Percentiles rank a stretch among this genome's conserved stretches.
phyloP scores from a whole-genome alignment of 2,797 vertebrate genomes.

The Sebastes kiyomatsui region DNA sequence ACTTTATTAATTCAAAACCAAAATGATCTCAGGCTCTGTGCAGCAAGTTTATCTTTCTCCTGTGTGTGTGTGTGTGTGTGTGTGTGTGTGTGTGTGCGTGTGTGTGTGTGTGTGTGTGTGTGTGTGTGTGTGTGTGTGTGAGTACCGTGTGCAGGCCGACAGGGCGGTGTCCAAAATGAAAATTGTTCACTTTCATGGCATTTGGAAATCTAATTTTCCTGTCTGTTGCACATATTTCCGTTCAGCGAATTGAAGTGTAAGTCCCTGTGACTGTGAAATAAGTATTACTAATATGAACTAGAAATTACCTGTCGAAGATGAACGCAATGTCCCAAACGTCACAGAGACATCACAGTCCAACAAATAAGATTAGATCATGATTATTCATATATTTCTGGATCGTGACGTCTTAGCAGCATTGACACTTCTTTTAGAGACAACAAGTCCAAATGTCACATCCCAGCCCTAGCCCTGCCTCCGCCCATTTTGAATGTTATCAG shows the following conservation, averaged over 20 bases:
- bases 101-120: not conserved
- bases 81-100: not conserved
- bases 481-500: no score
- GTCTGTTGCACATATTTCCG: not conserved
- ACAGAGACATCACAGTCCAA: no score
- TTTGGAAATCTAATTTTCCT: not conserved
- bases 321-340: no score
- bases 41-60: not conserved
- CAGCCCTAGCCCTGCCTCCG: no score
- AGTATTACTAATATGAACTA: not conserved
- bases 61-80: not conserved
- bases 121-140: not conserved
- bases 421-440: no score
- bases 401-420: no score
- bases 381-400: no score
- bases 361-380: not conserved
- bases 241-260: not conserved
- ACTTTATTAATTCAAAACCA: not conserved
- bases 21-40: not conserved
- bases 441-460: no score
- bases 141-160: not conserved
- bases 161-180: not conserved
- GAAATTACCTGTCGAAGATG: not conserved
- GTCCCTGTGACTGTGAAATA: not conserved
- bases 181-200: not conserved